Evolutionary conservation across 2,888 invertebrate species (phyloP).

Genomic region (Nycteola revayana): DNA sequence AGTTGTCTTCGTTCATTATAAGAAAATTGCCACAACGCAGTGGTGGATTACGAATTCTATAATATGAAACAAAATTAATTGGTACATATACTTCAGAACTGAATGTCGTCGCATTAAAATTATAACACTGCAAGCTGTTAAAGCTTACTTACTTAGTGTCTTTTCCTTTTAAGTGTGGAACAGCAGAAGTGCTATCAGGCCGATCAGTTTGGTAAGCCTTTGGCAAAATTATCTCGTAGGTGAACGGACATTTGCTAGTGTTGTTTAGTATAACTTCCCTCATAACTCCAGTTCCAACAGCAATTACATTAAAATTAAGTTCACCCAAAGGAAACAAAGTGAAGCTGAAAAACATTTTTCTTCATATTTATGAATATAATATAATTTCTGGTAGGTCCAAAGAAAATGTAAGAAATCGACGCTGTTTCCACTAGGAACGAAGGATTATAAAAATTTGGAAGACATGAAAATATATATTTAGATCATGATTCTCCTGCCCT

Average conservation of each 20-base stretch:
- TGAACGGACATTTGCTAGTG: slow-evolving; percentile 82
- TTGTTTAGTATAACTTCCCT: slow-evolving; percentile 82
- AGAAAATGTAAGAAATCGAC: background rate
- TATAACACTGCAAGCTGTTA: too few relatives aligned
- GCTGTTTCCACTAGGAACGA: background rate
- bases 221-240: slow-evolving; percentile 69
- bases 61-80: background rate
- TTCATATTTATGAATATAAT: too few relatives aligned
- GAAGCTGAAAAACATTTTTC: slow-evolving; percentile 73
- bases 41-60: slow-evolving; percentile 62
- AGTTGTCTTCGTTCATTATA: slow-evolving; percentile 68
- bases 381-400: background rate
- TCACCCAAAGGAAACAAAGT: slow-evolving; percentile 80
- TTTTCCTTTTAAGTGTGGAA: slow-evolving; percentile 39
- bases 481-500: too few relatives aligned
- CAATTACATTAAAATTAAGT: slow-evolving; percentile 82
- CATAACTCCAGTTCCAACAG: slow-evolving; percentile 73
- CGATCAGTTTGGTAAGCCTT: slow-evolving; percentile 43
- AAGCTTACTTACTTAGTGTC: slow-evolving; percentile 50
- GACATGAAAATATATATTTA: too few relatives aligned
- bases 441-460: too few relatives aligned
- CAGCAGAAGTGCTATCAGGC: slow-evolving; percentile 20
- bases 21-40: slow-evolving; percentile 69
- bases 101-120: too few relatives aligned
- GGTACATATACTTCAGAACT: too few relatives aligned